Evolutionary conservation across 2,113 vertebrate species (phyloP).

Genomic region (Petrocephalus zakoni): DNA sequence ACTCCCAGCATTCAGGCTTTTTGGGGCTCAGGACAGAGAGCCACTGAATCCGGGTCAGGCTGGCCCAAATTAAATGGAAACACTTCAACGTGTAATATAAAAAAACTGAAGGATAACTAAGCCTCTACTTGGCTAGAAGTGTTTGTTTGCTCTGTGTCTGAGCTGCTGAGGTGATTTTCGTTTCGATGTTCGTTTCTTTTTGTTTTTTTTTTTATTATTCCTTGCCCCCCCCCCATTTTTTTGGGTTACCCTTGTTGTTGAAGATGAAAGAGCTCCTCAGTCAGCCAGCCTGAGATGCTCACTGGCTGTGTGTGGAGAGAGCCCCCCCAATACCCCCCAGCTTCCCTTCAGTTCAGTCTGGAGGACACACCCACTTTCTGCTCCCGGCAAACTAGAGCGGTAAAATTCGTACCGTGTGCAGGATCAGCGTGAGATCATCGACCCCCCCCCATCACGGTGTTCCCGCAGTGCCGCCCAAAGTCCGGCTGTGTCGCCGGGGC

Average conservation of each 20-base stretch:
- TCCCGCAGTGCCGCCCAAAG: neutral
- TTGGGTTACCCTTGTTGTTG: neutral
- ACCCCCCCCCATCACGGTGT: neutral
- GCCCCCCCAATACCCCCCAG: neutral
- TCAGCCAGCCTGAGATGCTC: neutral
- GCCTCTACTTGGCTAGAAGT: neutral
- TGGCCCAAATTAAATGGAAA: neutral
- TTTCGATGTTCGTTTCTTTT: no score
- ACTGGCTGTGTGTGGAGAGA: neutral
- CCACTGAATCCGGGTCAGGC: no score
- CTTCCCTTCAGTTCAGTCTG: neutral
- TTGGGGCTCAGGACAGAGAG: neutral
- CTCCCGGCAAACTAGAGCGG: neutral
- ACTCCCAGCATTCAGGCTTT: neutral
- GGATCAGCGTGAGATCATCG: neutral
- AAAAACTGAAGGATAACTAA: neutral
- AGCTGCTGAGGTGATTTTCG: neutral
- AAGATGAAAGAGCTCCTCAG: slow-evolving; percentile 7
- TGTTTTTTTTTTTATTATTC: neutral
- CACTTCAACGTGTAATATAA: neutral
- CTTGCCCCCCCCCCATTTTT: neutral
- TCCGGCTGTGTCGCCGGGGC: neutral
- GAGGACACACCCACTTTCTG: neutral
- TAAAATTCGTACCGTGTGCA: neutral
- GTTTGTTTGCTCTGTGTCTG: neutral